Evolutionary conservation across 92 coral and sea anemone genomes (phyloP), one percentile per base, ranked within the genome.

Genomic region (Parazoanthus atlanticus): DNA sequence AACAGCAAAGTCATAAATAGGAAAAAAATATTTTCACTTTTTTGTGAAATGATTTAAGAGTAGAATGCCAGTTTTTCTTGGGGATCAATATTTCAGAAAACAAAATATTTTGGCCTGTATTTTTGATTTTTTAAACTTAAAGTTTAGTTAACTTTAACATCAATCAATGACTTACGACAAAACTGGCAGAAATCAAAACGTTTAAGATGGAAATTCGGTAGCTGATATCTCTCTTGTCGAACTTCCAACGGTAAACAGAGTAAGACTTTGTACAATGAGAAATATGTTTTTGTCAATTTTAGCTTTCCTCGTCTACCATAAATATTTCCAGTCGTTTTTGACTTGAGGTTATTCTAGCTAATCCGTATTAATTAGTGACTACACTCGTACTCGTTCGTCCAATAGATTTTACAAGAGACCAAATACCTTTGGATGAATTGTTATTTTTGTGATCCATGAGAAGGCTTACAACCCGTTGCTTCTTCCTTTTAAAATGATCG

Each of bases 401-500:
- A 19, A 69, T 40, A 29, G 67, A 71, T 29, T 84, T 43, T 70
- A 54, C 49, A 29, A 84, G 78, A 3, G 78, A 17, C 87, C 49
- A 83, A 83, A 83, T 67, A 69, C 25, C 87, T 26, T 84, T 29
- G 6, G 87, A 69, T 12, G 90, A 33, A 19, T 74, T 91, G 61
- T 84, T 64, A 21, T 65, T 72, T 29, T 86, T 80, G 67, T 32
- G 79, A 11, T 89, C 84, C 34, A 66, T 89, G 10, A 91, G 93
- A 5, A 91, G 47, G 36, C 73, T 56, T 38, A 65, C 73, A 13
- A 84, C 52, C 19, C 88, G 89, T 74, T 85, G 90, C 75, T 43
- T 85, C 69, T 81, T 91, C 67, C 84, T 82, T 46, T 74, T 79
- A 28, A 78, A 89, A 85, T 78, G 38, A 70, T 85, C 93, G 41